Evolutionary conservation across 2,113 vertebrate species (phyloP).

Genomic region (Cephalopterus ornatus): DNA sequence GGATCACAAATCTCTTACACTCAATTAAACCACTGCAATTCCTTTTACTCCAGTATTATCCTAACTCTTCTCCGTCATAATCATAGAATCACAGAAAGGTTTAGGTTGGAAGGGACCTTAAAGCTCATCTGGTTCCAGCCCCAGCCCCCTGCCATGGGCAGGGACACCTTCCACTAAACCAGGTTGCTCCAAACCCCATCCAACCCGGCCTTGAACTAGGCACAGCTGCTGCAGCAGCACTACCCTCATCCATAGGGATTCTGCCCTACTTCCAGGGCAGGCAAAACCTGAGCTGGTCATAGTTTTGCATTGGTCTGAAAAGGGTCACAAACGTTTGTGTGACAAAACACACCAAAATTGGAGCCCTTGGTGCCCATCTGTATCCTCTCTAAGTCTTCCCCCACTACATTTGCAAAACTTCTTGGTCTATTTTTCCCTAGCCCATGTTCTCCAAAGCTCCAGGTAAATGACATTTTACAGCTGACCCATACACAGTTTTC

Average conservation of each 20-base stretch:
- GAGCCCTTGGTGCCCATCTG: neutral
- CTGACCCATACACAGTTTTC: neutral
- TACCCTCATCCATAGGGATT: neutral
- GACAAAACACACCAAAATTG: fast-evolving
- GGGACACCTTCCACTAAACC: neutral
- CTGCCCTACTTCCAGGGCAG: neutral
- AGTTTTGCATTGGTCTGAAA: neutral
- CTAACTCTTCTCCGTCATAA: neutral
- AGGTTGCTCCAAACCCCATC: neutral
- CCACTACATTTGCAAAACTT: neutral
- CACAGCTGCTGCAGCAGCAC: neutral
- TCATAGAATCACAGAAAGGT: neutral
- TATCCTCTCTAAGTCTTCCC: neutral
- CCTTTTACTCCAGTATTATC: neutral
- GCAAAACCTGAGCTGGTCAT: neutral
- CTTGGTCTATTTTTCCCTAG: neutral
- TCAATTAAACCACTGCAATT: neutral
- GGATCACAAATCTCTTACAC: neutral
- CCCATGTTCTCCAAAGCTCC: neutral
- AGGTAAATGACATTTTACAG: constrained; percentile 9
- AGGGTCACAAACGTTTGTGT: neutral
- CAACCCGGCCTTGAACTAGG: neutral
- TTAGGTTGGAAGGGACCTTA: neutral
- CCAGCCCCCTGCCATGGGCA: neutral
- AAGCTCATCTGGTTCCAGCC: neutral